Conservation (phyloP, 2,888 invertebrate genomes). For the Drosophila lutescens region DNA sequence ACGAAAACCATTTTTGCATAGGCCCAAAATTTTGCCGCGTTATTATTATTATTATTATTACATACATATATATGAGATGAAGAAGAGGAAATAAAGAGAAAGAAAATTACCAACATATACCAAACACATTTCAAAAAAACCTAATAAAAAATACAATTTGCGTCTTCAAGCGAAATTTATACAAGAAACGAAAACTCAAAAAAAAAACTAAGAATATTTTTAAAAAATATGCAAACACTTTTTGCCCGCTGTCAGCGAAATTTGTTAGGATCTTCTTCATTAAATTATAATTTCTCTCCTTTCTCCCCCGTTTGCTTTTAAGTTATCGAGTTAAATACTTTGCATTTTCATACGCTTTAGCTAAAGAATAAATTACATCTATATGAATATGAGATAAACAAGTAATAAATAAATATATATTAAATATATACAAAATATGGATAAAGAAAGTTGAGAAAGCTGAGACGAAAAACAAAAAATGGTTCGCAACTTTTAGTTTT, state of each 20-base stretch:
- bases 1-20: constrained; percentile 61
- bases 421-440: constrained; percentile 48
- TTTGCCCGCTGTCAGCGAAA: constrained; percentile 52
- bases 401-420: constrained; percentile 65
- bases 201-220: constrained; percentile 34
- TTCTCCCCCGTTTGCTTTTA: constrained; percentile 35
- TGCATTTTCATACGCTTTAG: constrained; percentile 82
- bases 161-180: constrained; percentile 57
- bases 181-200: constrained; percentile 37
- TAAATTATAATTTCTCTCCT: constrained; percentile 45
- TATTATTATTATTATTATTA: constrained; percentile 57
- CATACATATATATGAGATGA: constrained; percentile 33
- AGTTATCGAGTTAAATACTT: constrained; percentile 71
- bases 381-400: constrained; percentile 39
- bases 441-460: constrained; percentile 15
- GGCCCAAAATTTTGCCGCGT: constrained; percentile 74
- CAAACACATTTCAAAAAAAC: constrained; percentile 69
- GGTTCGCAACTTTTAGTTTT: constrained; percentile 64
- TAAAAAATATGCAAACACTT: constrained; percentile 42
- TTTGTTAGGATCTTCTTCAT: constrained; percentile 56
- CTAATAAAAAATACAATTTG: constrained; percentile 60
- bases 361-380: constrained; percentile 59
- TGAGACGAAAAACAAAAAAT: constrained; percentile 3
- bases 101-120: constrained; percentile 58
- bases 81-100: constrained; percentile 15